phyloP scores from a whole-genome alignment of 2,113 vertebrate species.

The Syrrhaptes paradoxus region DNA sequence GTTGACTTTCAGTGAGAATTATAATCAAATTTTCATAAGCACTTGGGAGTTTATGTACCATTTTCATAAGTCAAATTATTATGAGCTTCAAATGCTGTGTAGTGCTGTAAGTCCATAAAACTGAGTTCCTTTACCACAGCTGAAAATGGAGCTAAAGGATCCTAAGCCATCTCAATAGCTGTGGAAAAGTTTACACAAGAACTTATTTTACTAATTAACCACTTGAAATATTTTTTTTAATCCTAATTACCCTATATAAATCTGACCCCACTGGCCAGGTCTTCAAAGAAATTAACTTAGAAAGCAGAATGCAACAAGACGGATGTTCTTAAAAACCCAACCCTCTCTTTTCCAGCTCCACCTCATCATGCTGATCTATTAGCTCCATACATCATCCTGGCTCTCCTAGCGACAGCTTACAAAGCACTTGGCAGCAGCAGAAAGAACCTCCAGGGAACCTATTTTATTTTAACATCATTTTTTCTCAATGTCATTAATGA shows the following conservation, averaged over 20 bases:
- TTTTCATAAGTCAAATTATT: background rate
- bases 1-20: slow-evolving; percentile 1
- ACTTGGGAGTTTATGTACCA: background rate
- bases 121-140: background rate
- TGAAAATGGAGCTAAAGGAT: background rate
- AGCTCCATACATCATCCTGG: background rate
- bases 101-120: background rate
- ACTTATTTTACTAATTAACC: background rate
- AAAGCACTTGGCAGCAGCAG: background rate
- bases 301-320: background rate
- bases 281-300: background rate
- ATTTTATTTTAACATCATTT: background rate
- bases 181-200: background rate
- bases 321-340: background rate
- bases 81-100: background rate
- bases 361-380: background rate
- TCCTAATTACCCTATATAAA: background rate
- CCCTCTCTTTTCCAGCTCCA: background rate
- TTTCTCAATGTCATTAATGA: slow-evolving; percentile 5
- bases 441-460: background rate
- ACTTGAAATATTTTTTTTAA: background rate
- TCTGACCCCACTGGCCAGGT: background rate
- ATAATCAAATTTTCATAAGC: background rate
- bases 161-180: background rate
- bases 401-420: background rate